Evolutionary conservation across 2,113 vertebrate genomes (phyloP), one percentile per base, ranked within the genome.

Genomic region (Galemys pyrenaicus): DNA sequence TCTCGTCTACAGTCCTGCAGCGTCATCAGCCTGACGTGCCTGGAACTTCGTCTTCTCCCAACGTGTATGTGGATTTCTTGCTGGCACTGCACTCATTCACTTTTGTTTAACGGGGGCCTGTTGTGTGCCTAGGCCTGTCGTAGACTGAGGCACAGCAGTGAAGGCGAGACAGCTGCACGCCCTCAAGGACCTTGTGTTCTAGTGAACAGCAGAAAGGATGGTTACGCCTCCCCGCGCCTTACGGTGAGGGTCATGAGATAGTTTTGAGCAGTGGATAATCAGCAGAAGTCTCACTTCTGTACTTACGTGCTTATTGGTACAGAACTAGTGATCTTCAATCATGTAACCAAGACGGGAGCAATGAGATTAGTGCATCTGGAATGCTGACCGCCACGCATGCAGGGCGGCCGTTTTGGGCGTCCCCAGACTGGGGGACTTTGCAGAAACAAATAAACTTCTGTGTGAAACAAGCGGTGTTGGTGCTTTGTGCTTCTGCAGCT

Each of bases 401-500:
- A 24, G 10, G 46, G 39, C 15, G 58, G 12, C 30, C 85, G 7
- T 68, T 80, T 41, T 6, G 2, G 15, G 58, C 28, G 64, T 64
- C 62, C 39, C 60, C 15, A 77, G 49, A 30, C 35, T 22, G 82
- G 51, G 22, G 79, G 37, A 58, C 20, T 80, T 91, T 65, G 37
- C 39, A 67, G 44, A 26, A 75, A 92, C 4, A 37, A 93, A 87
- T 90, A 91, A 95, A 89, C 10, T 10, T 60, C 19, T 83, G 20
- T 32, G 9, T 92, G 46, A 86, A 95, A 71, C 39, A 9, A 65
- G 35, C 51, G 64, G 30, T 30, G 7, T 41, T 82, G n/a, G 58
- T 93, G 49, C 22, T 58, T 3, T 88, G 65, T 88, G 41, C 88
- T 93, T 95, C 51, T 91, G 60, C 41, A 62, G 56, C 15, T 44